Evolutionary conservation across 2,113 vertebrate species (phyloP), one percentile per base, ranked within the genome.

Genomic region (Orthonyx spaldingii): DNA sequence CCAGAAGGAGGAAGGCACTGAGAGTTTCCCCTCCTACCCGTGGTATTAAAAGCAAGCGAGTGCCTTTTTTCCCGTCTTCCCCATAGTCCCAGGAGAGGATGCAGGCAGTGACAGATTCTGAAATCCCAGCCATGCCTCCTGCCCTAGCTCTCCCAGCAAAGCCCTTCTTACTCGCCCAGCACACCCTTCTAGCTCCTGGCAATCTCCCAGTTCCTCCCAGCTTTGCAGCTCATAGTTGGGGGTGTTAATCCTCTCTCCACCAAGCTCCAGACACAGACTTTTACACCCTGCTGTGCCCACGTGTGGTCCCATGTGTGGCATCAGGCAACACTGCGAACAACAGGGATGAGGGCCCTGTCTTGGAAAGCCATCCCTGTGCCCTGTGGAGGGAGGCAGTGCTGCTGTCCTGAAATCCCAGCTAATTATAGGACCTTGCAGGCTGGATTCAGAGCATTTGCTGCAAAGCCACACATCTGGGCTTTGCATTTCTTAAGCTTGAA

Each of bases 231-330:
- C 41, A 9, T 4, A 14, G 30, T 3, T 47, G 49, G 20, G 11
- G 16, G 7, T 16, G 39, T 74, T 93, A 59, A 84, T 55, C 7
- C 47, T 89, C 50, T 74, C 42, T n/a, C 8, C 33, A 61, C 32
- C 68, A 37, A 4, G 8, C 20, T 77, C 19, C 59, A 53, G 42
- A 28, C 18, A 46, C 13, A 71, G 39, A 39, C 3, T 8, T 68
- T 50, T 22, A 35, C 41, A 44, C 17, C 41, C 3, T 14, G 30
- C 15, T 0, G 0, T 16, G 35, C 32, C 94, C 74, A 10, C 0
- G 0, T 17, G 30, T 59, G 22, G 39, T 11, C 21, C 70, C 77
- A 33, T 66, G 44, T 41, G 56, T 59, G 76, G 70, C 57, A 87
- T 20, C 35, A 44, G 76, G 49, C 4, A 22, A 15, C 30, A 28